These are phyloP conservation scores for Wasmannia auropunctata DNA, from an alignment of 1,140 invertebrate genomes.

Conservation along the genomic window DNA sequence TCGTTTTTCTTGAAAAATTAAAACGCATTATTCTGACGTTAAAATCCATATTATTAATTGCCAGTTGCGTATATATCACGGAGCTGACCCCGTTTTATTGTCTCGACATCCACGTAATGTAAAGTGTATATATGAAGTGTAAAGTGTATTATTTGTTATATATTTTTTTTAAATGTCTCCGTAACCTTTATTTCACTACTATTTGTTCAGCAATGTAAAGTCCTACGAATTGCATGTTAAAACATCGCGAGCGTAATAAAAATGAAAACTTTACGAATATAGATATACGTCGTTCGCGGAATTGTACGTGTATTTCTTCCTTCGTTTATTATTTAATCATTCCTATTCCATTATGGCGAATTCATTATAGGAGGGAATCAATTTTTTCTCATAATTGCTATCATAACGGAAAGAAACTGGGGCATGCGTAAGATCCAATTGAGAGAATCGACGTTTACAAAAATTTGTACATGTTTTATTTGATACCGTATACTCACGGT, in stretches of 20 bases:
- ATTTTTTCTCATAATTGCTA: conserved; percentile 17
- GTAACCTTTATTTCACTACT: neutral
- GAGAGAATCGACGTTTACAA: neutral
- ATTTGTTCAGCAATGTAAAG: neutral
- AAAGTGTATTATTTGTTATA: neutral
- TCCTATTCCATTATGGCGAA: neutral
- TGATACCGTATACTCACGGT: neutral
- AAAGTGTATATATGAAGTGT: too few species aligned
- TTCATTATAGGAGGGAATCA: conserved; percentile 9
- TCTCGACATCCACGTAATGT: neutral
- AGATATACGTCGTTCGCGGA: neutral
- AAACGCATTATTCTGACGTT: neutral
- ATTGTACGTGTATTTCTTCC: neutral
- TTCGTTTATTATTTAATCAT: conserved; percentile 7
- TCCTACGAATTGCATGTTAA: neutral
- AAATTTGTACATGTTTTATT: neutral
- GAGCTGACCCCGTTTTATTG: neutral
- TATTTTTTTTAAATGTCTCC: conserved; percentile 11
- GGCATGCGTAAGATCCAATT: neutral
- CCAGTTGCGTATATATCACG: neutral
- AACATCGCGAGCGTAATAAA: neutral
- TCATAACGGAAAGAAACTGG: neutral
- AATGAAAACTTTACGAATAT: neutral
- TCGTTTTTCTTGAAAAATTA: conserved; percentile 19
- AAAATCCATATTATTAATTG: conserved; percentile 23